A percentile compares a stretch with the other conserved stretches of the same genome.
These are phyloP conservation scores for Brachionus paranguensis DNA, from an alignment of 1,140 invertebrate genomes.

Conservation along the genomic window DNA sequence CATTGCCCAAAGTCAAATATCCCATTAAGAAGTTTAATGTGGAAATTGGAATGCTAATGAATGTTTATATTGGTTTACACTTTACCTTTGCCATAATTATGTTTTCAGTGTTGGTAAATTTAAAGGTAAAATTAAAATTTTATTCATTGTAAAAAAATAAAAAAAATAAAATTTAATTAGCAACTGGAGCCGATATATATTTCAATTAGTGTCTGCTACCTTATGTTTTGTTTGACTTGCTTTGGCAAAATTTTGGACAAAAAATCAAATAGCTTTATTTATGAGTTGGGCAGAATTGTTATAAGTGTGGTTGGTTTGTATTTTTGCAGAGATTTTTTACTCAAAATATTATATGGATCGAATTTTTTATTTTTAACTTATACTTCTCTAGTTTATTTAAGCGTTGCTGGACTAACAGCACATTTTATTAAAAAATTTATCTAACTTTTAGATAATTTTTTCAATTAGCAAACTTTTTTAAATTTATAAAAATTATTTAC, in stretches of 20 bases:
- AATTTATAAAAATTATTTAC: no score
- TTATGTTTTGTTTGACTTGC: slow-evolving; percentile 41
- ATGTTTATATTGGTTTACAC: neutral
- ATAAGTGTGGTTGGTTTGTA: neutral
- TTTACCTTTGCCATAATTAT: neutral
- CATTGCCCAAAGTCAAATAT: slow-evolving; percentile 60
- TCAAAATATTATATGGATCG: neutral
- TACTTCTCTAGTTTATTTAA: neutral
- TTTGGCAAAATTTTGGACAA: slow-evolving; percentile 46
- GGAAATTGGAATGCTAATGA: slow-evolving; percentile 35
- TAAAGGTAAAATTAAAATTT: neutral
- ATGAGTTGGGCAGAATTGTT: neutral
- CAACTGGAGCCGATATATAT: neutral
- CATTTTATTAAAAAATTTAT: neutral
- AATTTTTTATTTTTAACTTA: neutral
- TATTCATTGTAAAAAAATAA: neutral
- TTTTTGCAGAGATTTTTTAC: neutral
- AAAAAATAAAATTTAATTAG: neutral
- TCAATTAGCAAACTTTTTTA: no score
- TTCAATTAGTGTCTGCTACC: neutral
- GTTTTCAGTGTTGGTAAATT: neutral
- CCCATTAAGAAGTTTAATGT: slow-evolving; percentile 3
- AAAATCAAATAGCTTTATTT: slow-evolving; percentile 41
- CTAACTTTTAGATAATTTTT: neutral
- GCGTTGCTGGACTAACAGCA: neutral